Conservation (phyloP, 2,888 invertebrate genomes). For the Aproaerema taeniolella region DNA sequence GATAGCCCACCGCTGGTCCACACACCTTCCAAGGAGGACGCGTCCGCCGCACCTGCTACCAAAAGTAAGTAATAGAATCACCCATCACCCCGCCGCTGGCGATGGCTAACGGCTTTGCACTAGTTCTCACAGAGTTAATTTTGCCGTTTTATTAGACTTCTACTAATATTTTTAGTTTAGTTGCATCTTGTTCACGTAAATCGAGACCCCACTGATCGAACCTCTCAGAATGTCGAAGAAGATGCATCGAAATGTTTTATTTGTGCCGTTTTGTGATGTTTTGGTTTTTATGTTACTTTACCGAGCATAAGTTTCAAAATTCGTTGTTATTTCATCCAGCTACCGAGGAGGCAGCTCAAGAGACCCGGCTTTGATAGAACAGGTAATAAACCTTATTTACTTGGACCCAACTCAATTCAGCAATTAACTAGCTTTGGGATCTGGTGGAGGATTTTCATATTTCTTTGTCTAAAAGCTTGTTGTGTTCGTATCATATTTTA, state of each 20-base stretch:
- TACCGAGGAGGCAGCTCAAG: conserved; percentile 77
- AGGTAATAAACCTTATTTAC: conserved; percentile 66
- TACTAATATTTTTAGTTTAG: conserved; percentile 63
- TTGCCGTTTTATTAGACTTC: conserved; percentile 65
- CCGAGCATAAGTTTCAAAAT: conserved; percentile 70
- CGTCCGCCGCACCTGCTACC: conserved; percentile 44
- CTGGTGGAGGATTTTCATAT: conserved; percentile 40
- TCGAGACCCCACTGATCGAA: conserved; percentile 19
- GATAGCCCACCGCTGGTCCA: conserved; percentile 64
- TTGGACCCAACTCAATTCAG: conserved; percentile 60
- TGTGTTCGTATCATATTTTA: too few relatives aligned
- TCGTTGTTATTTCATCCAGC: conserved; percentile 78
- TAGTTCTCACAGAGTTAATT: conserved; percentile 66
- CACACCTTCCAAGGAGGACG: conserved; percentile 61
- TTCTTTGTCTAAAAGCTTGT: too few relatives aligned
- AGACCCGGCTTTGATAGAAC: conserved; percentile 78
- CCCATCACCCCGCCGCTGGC: conserved; percentile 24
- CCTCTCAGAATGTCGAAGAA: conserved; percentile 44
- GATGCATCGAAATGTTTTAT: conserved; percentile 47
- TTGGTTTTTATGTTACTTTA: conserved; percentile 68
- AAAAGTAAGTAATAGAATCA: conserved; percentile 59
- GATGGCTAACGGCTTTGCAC: conserved; percentile 64
- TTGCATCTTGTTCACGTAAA: conserved; percentile 49
- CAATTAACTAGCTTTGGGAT: conserved; percentile 20
- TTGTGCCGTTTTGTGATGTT: conserved; percentile 75